Conservation (phyloP, 2,113 vertebrate species). For the Empidonax alnorum region DNA sequence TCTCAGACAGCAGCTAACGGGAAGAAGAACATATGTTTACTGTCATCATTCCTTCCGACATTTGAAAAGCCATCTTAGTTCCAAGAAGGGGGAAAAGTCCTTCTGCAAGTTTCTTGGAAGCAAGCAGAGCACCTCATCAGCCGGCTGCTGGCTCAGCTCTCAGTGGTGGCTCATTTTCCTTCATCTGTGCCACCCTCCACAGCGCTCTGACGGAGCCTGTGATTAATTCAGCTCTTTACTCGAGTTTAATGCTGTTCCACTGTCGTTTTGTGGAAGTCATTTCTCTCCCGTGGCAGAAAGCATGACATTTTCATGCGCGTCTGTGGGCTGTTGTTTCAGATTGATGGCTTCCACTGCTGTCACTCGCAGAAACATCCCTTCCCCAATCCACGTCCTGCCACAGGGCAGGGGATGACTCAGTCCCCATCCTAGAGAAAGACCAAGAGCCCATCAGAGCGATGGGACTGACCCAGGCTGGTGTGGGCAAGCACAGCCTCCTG, state of each 20-base stretch:
- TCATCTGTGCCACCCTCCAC: neutral
- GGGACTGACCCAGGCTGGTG: neutral
- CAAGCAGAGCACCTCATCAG: neutral
- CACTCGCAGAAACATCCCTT: rapidly evolving
- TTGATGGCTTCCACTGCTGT: neutral
- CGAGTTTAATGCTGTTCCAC: neutral
- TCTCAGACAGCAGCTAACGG: neutral
- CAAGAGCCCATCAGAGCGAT: neutral
- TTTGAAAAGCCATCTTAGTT: slow-evolving; percentile 27
- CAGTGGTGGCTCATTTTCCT: neutral
- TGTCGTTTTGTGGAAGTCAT: neutral
- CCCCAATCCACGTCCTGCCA: rapidly evolving
- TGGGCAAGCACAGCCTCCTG: neutral
- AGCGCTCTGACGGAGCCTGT: neutral
- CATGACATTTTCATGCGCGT: rapidly evolving
- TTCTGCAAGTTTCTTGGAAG: neutral
- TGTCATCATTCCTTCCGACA: neutral
- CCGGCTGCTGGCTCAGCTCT: slow-evolving; percentile 21
- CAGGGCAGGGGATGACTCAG: rapidly evolving
- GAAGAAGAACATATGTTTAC: slow-evolving; percentile 47
- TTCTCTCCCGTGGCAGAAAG: neutral
- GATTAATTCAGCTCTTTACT: slow-evolving; percentile 46
- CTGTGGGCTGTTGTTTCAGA: neutral
- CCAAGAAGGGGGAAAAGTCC: slow-evolving; percentile 4
- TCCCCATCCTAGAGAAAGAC: rapidly evolving